Conservation (phyloP, 2,113 vertebrate genomes). For the Aleadryas rufinucha region DNA sequence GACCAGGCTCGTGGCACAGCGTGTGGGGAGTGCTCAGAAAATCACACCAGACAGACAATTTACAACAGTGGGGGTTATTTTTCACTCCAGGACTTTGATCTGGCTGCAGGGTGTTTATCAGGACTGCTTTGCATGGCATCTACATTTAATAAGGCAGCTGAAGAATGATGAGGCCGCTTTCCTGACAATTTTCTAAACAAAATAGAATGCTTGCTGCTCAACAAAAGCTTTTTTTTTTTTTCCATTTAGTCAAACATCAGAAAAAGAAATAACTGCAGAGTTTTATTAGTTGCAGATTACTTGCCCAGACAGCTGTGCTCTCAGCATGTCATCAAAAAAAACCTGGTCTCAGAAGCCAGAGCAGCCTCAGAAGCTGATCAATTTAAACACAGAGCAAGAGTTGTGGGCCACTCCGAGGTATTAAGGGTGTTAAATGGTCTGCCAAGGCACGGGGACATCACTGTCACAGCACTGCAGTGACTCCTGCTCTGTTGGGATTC, state of each 20-base stretch:
- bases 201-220: not conserved
- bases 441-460: not conserved
- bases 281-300: not conserved
- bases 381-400: not conserved
- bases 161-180: not conserved
- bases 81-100: not conserved
- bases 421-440: not conserved
- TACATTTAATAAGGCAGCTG: not conserved
- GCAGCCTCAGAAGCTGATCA: not conserved
- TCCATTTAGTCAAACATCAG: not conserved
- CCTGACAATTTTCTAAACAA: not conserved
- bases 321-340: not conserved
- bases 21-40: not conserved
- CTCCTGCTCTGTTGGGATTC: not conserved
- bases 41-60: not conserved
- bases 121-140: not conserved
- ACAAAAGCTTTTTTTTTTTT: not conserved
- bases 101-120: not conserved
- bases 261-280: not conserved
- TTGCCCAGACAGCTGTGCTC: constrained; percentile 1
- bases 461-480: not conserved
- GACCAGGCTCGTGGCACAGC: not conserved
- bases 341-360: not conserved
- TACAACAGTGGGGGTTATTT: not conserved
- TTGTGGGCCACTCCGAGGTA: not conserved